phyloP scores from a whole-genome alignment of 2,797 vertebrate genomes.

The Acipenser oxyrinchus region DNA sequence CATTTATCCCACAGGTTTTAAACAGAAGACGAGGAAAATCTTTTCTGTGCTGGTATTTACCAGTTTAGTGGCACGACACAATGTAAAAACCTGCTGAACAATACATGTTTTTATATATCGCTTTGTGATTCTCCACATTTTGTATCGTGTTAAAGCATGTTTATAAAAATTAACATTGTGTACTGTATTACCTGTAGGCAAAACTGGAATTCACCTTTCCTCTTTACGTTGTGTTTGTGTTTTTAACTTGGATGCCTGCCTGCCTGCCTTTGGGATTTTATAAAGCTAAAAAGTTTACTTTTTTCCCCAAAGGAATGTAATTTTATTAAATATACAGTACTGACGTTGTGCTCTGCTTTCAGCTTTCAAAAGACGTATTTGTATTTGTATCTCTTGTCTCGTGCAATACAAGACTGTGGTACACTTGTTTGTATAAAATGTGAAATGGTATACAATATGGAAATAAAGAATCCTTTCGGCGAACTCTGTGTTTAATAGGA shows the following conservation, averaged over 20 bases:
- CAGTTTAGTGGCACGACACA: conserved; percentile 56
- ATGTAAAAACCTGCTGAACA: conserved; percentile 54
- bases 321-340: background rate
- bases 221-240: background rate
- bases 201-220: too few species aligned
- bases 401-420: too few species aligned
- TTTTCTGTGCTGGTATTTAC: conserved; percentile 46
- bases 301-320: background rate
- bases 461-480: too few species aligned
- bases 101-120: conserved; percentile 67
- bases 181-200: too few species aligned
- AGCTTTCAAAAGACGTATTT: too few species aligned
- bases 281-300: background rate
- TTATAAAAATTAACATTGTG: too few species aligned
- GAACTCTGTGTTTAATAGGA: too few species aligned
- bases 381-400: too few species aligned
- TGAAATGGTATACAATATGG: too few species aligned
- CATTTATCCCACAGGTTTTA: conserved; percentile 36
- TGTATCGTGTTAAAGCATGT: background rate
- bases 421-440: too few species aligned
- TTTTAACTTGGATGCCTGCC: background rate
- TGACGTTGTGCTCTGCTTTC: too few species aligned
- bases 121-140: background rate
- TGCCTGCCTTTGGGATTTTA: conserved; percentile 2
- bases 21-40: conserved; percentile 39